Evolutionary conservation across 2,888 invertebrate genomes (phyloP), one percentile per base, ranked within the genome.

Genomic region (Sinohyriopsis cumingii): DNA sequence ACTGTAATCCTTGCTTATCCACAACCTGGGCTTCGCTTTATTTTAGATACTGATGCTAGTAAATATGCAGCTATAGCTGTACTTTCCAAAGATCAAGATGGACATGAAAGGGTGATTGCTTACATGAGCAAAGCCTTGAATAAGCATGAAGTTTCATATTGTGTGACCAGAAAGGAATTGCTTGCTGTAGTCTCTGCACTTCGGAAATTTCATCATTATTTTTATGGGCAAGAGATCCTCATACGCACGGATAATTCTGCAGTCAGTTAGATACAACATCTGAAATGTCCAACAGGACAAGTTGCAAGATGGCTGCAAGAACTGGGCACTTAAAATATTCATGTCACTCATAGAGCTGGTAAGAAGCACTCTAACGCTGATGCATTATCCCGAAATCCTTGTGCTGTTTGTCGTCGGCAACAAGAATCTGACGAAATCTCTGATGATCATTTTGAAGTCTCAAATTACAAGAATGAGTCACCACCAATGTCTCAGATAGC

Each of bases 231-330:
- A 61, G 9, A 67, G 18, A 62, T 77, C 20, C 57, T 67, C 18
- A 55, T 73, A 4, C 33, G 72, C 19, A 75, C 72, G 12, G 75
- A 75, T 60, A 72, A 77, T 69, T 67, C 72, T n/a, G n/a, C n/a
- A n/a, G n/a, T n/a, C n/a, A n/a, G n/a, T n/a, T n/a, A n/a, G n/a
- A n/a, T n/a, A n/a, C n/a, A n/a, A n/a, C n/a, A n/a, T n/a, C n/a
- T 75, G 24, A 67, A 71, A 53, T 24, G 25, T 7, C 68, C 72
- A 19, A 69, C 66, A 20, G 69, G 69, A 19, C 76, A 73, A 64
- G 57, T 70, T 18, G 71, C 71, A 5, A 12, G 68, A 15, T 74
- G 68, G 74, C 57, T 74, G 6, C 68, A 71, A 55, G 63, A 69
- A 62, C 59, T 72, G n/a, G 65, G 56, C 24, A 65, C 66, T 19